Conservation (phyloP, 2,113 vertebrate genomes). For the Zosterops lateralis region DNA sequence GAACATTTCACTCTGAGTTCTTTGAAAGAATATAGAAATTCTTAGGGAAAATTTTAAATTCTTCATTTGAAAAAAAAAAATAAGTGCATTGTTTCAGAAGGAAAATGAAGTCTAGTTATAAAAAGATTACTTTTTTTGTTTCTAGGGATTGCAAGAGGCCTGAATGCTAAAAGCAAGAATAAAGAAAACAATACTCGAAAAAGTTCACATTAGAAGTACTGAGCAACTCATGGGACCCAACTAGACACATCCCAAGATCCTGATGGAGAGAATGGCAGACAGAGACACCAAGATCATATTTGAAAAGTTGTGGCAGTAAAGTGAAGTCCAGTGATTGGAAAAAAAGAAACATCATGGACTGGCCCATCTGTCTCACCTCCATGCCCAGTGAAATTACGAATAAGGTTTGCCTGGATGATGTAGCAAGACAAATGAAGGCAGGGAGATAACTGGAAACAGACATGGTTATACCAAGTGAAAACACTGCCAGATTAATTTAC, state of each 20-base stretch:
- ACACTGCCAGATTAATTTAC: not conserved
- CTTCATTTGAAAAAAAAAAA: not conserved
- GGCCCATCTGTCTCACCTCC: not conserved
- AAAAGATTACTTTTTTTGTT: not conserved
- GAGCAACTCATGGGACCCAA: not conserved
- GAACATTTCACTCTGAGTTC: not conserved
- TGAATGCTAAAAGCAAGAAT: not conserved
- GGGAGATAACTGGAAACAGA: not conserved
- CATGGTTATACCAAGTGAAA: not conserved
- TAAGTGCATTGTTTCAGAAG: not conserved
- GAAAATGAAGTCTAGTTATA: not conserved
- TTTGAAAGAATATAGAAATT: not conserved
- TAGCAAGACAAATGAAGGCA: not conserved
- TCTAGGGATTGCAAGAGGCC: not conserved
- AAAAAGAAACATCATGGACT: not conserved
- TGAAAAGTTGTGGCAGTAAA: not conserved
- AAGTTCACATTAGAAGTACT: not conserved
- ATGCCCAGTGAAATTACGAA: not conserved
- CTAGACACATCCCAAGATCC: not conserved
- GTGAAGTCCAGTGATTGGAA: not conserved
- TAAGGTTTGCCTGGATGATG: not conserved
- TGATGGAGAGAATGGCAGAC: not conserved
- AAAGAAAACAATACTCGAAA: accelerated
- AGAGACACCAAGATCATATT: not conserved
- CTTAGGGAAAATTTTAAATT: not conserved